Evolutionary conservation across 1,140 invertebrate species (phyloP), one percentile per base, ranked within the genome.

Genomic region (Stratiolaelaps scimitus): DNA sequence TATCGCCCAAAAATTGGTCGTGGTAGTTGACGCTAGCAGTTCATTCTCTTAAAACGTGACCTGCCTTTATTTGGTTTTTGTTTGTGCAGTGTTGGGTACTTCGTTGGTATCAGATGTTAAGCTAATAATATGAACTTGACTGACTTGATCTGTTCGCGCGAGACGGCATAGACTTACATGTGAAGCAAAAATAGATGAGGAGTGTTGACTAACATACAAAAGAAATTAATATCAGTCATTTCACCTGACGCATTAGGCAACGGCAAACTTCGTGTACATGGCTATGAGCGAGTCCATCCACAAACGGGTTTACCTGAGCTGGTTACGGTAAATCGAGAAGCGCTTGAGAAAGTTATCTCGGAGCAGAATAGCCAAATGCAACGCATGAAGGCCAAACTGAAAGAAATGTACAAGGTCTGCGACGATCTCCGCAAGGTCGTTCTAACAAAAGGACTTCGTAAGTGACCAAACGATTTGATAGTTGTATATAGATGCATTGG

Each of bases 361-460:
- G 53, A 60, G 15, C 53, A 60, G 53, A 34, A 60, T 26, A 26
- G 34, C 26, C 26, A 26, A 17, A 60, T 60, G 15, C 26, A 26
- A 34, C 53, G 34, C 26, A 60, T 34, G 34, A 60, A 60, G 53
- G 34, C 17, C 23, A 60, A 60, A 23, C 20, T 60, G 1, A 60
- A 60, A 34, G 53, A 60, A 60, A 60, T 60, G 53, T 60, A 34
- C 34, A 60, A 60, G 34, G 34, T 60, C 13, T 60, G 53, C 53
- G 53, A 60, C 15, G 53, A 60, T 23, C 53, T 60, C 53, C 53
- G 53, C 53, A 60, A 60, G 34, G 53, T 60, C 23, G 53, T 60
- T 26, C 10, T 60, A 15, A 15, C 53, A 29, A 60, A 60, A 60
- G 53, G 53, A 26, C 53, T 60, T 26, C 26, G 53, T 60, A 34